Base-by-base conservation (phyloP, 2,113 vertebrate species). In the Podilymbus podiceps region DNA sequence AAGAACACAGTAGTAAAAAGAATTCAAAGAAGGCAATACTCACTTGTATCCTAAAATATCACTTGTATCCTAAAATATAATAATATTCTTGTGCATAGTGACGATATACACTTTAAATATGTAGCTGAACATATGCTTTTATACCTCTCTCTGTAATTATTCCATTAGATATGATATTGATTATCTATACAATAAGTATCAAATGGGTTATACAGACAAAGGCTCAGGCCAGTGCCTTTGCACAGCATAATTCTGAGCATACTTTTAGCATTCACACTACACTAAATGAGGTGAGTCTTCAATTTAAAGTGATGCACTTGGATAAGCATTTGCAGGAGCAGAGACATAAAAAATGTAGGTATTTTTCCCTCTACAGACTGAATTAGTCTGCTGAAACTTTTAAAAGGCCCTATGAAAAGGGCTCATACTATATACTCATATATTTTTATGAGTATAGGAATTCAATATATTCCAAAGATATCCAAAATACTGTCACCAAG, bases 381-480 rank as follows among this genome's bases (percentile, higher is more conserved):
- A 87, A 64, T 33, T 89, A 49, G 27, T 81, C 49, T 91, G 62
- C 62, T 82, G 44, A 93, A 94, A 94, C 35, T 84, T 94, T 77
- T 50, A 20, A 90, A 86, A 59, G 7, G 6, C 5, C 15, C 10
- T 85, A 15, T 56, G n/a, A 67, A 90, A 90, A 49, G 16, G n/a
- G n/a, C n/a, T n/a, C n/a, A n/a, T n/a, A n/a, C n/a, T n/a, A n/a
- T n/a, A n/a, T n/a, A n/a, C n/a, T n/a, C n/a, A n/a, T 66, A 6
- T 58, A 9, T 42, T 79, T 88, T 74, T 71, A 46, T 76, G 12
- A 78, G 16, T 30, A 6, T 40, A 64, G n/a, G 28, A 85, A 46
- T 2, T 86, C 2, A 58, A 77, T 76, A 77, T 93, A 59, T 83
- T 83, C 46, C 21, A 69, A 77, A 93, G 31, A 58, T 77, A 90